A percentile compares a stretch with the other conserved stretches of the same genome.
Evolutionary conservation across 2,888 invertebrate species (phyloP).

Genomic region (Hydriomena furcata): DNA sequence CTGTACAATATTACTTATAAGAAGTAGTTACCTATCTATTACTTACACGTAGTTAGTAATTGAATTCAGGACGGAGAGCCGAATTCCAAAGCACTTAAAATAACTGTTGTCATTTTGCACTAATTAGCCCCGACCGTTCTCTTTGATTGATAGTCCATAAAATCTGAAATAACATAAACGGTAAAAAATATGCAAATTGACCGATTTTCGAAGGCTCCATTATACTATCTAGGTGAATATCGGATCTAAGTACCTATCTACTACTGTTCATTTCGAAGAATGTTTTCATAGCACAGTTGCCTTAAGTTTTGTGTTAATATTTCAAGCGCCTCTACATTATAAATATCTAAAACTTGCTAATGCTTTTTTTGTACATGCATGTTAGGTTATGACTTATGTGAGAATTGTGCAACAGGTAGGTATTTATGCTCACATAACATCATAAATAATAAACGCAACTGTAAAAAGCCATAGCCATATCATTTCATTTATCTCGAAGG

Average conservation of each 20-base stretch:
- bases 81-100: conserved; percentile 19
- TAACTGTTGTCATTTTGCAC: conserved; percentile 37
- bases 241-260: conserved; percentile 13
- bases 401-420: conserved; percentile 1
- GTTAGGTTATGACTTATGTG: neutral
- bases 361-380: neutral
- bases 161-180: conserved; percentile 63
- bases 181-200: conserved; percentile 63
- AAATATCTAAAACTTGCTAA: too few species aligned
- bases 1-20: too few species aligned
- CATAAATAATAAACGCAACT: conserved; percentile 20
- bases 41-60: too few species aligned
- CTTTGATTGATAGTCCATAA: conserved; percentile 59
- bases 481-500: conserved; percentile 19
- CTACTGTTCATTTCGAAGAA: conserved; percentile 5
- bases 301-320: too few species aligned
- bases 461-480: conserved; percentile 12
- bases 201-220: conserved; percentile 50
- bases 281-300: neutral
- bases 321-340: too few species aligned
- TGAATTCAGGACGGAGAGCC: neutral
- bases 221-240: conserved; percentile 35
- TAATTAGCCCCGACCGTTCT: conserved; percentile 40
- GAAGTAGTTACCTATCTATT: too few species aligned
- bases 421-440: conserved; percentile 4